These are phyloP conservation scores for Aleiodes alternator DNA, from an alignment of 2,888 invertebrate genomes.

Conservation along the genomic window DNA sequence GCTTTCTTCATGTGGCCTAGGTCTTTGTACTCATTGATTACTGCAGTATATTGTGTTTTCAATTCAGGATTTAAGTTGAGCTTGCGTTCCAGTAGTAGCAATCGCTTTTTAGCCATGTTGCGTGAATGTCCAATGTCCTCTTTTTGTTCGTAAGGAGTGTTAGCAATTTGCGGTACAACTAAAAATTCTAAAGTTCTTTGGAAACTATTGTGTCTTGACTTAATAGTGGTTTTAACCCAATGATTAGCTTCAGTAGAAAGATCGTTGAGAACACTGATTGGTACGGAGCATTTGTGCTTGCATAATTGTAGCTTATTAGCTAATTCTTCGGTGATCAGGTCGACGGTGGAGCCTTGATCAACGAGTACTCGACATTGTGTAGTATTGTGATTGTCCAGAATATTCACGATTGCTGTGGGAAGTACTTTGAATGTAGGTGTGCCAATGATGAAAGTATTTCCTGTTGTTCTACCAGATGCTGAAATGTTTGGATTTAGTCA, in stretches of 20 bases:
- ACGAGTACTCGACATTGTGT: neutral
- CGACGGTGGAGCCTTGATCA: neutral
- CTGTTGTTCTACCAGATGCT: neutral
- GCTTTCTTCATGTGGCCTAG: neutral
- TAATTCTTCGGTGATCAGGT: neutral
- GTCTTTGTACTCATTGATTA: neutral
- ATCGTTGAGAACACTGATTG: conserved; percentile 48
- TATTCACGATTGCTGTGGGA: neutral
- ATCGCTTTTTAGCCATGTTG: conserved; percentile 56
- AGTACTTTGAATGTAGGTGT: conserved; percentile 7
- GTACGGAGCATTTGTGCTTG: conserved; percentile 10
- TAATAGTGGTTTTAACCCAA: neutral
- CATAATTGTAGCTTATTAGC: neutral
- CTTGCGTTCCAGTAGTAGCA: conserved; percentile 54
- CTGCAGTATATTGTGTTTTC: conserved; percentile 46
- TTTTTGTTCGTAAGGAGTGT: conserved; percentile 12
- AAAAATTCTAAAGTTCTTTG: conserved; percentile 18
- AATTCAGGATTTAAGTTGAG: conserved; percentile 52
- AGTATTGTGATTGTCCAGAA: neutral
- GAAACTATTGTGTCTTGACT: conserved; percentile 13
- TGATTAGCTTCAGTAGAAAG: conserved; percentile 21
- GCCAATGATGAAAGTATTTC: neutral
- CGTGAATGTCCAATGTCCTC: conserved; percentile 53
- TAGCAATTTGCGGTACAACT: conserved; percentile 14
- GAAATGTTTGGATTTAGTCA: neutral